phyloP scores from a whole-genome alignment of 2,113 vertebrate species.

The Sander lucioperca region DNA sequence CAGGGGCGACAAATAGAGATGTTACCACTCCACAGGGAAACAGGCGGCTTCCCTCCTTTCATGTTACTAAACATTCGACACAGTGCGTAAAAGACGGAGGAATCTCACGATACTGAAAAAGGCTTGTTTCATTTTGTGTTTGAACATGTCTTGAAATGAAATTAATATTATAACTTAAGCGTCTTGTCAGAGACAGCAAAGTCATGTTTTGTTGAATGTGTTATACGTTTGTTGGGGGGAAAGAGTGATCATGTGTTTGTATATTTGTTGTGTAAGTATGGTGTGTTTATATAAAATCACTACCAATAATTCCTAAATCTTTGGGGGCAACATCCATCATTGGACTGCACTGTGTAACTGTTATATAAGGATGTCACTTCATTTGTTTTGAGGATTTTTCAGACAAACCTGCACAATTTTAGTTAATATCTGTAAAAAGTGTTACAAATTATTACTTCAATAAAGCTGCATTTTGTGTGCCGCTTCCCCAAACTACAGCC shows the following conservation, averaged over 20 bases:
- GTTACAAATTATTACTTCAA: not conserved
- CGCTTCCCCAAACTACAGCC: not conserved
- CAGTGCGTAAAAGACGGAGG: slow-evolving; percentile 24
- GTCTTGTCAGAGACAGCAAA: not conserved
- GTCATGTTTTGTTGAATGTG: slow-evolving; percentile 23
- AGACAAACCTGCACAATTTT: not conserved
- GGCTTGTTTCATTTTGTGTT: not conserved
- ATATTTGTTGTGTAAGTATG: slow-evolving; percentile 4
- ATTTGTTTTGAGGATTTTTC: not conserved
- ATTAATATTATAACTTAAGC: slow-evolving; percentile 1
- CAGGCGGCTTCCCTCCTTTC: slow-evolving; percentile 63
- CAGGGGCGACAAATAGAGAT: slow-evolving; percentile 80
- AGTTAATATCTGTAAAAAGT: not conserved
- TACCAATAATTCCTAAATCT: too few species aligned
- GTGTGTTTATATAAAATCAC: too few species aligned
- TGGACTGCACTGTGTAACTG: not conserved
- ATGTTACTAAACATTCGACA: slow-evolving; percentile 66
- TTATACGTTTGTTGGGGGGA: not conserved
- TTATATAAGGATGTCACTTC: not conserved
- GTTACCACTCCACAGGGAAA: slow-evolving; percentile 74
- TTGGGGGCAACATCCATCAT: not conserved
- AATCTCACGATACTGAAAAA: slow-evolving; percentile 23
- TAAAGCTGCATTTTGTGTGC: not conserved
- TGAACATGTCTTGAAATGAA: slow-evolving; percentile 2
- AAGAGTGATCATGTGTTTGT: not conserved